Evolutionary conservation across 2,888 invertebrate genomes (phyloP), one percentile per base, ranked within the genome.

Genomic region (Cinara cedri): DNA sequence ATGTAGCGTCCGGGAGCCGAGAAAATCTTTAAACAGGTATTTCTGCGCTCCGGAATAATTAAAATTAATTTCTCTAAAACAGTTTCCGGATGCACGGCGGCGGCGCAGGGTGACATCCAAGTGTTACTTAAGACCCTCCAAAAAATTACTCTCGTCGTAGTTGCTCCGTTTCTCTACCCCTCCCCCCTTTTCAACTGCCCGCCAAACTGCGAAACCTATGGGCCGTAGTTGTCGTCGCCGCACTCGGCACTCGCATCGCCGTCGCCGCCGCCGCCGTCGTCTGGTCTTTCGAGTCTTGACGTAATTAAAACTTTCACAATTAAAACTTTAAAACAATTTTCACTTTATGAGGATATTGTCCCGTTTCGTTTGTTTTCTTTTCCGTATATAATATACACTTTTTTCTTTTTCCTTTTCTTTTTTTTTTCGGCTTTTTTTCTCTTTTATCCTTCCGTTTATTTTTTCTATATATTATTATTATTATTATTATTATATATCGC

Each of bases 251-350:
- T 34, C 34, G 34, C 34, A 6, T 34, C 34, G 34, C 6, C 34
- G 34, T 34, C 34, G 34, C 6, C 34, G 34, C 6, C 34, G 26
- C 34, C 63, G 62, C 6, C 74, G 46, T 70, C 68, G 68, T 78
- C 78, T 68, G 78, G 70, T 78, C 60, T 78, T 68, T 68, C 51
- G 57, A 62, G 78, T 70, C 70, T 78, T 78, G 78, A 78, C 78
- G 78, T 78, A 78, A 78, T 78, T 78, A 78, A 78, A 78, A 78
- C 78, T 78, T 78, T 78, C 70, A 70, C 78, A 78, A 78, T 78
- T 78, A 78, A 78, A 78, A 78, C 60, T 78, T 78, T 78, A 57
- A 78, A 78, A 70, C 78, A 70, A 78, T 70, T 78, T 78, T 70
- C 66, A 34, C 70, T 51, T 60, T 78, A 78, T 70, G 78, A 78